Base-by-base conservation (phyloP, 2,113 vertebrate species). In the Ochotona princeps region DNA sequence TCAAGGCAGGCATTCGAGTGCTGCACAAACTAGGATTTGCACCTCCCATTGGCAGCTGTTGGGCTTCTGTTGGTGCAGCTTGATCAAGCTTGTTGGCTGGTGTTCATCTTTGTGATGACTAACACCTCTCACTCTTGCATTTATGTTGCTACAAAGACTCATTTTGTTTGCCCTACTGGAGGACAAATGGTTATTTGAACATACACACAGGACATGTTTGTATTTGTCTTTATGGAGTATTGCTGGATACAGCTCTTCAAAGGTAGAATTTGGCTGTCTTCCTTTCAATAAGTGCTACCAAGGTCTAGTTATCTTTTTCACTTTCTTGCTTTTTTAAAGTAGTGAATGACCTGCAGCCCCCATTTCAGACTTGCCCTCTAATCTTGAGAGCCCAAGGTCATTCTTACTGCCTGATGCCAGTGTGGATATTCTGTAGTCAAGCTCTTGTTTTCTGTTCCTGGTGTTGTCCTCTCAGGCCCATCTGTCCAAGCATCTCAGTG, bases 231-330 rank as follows among this genome's bases (percentile, higher is more conserved):
- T 66, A 32, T 54, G 30, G n/a, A 51, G 44, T 35, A 25, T 70
- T 20, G 79, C 5, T 5, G 18, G 7, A 8, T 83, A 61, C 7
- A 76, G 35, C 30, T 57, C 49, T 14, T 32, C 66, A 18, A 14
- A 32, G 66, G 35, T n/a, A 32, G 72, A 14, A 9, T 44, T 47
- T n/a, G 38, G 32, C n/a, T 61, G 0, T 61, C 76, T 83, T 70
- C 26, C 67, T 90, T 67, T 80, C 63, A 60, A 4, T 51, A 28
- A 81, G 61, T 81, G 54, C 61, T 35, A 0, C 3, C 4, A 10
- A 25, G 7, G 25, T 13, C 17, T 10, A 8, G 0, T 61, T 72
- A 4, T 3, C 5, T 10, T 57, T 51, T 20, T 7, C 13, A 70
- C 2, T 54, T 54, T 28, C 10, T 30, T 35, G 51, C 79, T 25